phyloP scores from a whole-genome alignment of 1,140 invertebrate species.

The Ditylenchus dipsaci region DNA sequence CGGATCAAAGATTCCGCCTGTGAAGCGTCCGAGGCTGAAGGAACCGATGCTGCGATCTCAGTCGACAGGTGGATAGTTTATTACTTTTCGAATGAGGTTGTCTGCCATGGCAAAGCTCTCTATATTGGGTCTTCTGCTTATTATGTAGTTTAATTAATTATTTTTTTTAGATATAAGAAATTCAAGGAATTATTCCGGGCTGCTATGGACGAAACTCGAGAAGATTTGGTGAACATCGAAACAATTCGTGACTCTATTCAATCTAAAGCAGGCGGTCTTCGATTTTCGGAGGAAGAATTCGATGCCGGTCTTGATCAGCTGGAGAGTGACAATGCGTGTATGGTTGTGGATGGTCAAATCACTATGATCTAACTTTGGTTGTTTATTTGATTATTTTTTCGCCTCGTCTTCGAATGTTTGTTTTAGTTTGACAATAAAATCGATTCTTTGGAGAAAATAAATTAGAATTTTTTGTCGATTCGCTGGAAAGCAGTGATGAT shows the following conservation, averaged over 20 bases:
- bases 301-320: slow-evolving; percentile 48
- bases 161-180: slow-evolving; percentile 53
- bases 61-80: slow-evolving; percentile 41
- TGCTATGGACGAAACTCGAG: slow-evolving; percentile 45
- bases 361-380: slow-evolving; percentile 19
- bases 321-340: slow-evolving; percentile 45
- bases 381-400: background rate
- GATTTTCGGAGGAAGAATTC: slow-evolving; percentile 48
- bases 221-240: slow-evolving; percentile 26
- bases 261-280: slow-evolving; percentile 31
- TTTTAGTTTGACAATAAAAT: too few relatives aligned
- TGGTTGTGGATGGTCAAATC: slow-evolving; percentile 50
- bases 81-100: too few relatives aligned
- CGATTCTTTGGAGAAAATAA: too few relatives aligned
- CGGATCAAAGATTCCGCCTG: background rate
- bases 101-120: too few relatives aligned
- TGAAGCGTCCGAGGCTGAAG: too few relatives aligned
- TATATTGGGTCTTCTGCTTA: too few relatives aligned
- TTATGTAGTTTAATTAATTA: too few relatives aligned
- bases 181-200: slow-evolving; percentile 48
- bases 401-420: background rate
- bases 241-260: slow-evolving; percentile 41
- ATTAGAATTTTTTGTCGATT: too few relatives aligned
- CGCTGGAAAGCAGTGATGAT: too few relatives aligned
- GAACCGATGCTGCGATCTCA: slow-evolving; percentile 34